Evolutionary conservation across 1,140 invertebrate species (phyloP).

Genomic region (Drosophila teissieri): DNA sequence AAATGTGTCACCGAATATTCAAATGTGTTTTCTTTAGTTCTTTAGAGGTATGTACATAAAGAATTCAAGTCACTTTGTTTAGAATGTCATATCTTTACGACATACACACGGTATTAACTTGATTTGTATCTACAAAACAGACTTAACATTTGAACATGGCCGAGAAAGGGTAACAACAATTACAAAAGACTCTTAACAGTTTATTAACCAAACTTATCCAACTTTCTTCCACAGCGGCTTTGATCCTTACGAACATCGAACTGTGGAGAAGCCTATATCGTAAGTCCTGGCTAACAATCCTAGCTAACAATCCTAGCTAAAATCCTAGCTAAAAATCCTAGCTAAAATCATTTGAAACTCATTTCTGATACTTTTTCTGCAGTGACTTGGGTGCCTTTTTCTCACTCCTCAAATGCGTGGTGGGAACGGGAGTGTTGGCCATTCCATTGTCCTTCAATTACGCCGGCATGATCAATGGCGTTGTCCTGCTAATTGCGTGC

Average conservation of each 20-base stretch:
- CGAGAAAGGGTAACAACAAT: conserved; percentile 10
- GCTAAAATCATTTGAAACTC: background rate
- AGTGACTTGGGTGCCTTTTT: conserved; percentile 17
- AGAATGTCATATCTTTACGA: background rate
- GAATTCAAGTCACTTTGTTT: background rate
- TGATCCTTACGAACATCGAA: conserved; percentile 45
- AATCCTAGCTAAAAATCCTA: background rate
- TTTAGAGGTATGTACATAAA: no score
- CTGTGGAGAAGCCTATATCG: conserved; percentile 29
- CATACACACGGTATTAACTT: background rate
- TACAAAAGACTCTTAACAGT: no score
- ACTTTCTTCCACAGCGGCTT: conserved; percentile 1
- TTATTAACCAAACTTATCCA: background rate
- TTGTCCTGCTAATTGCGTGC: background rate
- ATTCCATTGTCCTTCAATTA: conserved; percentile 43
- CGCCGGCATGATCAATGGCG: conserved; percentile 19
- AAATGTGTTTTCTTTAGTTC: no score
- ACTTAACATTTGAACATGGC: conserved; percentile 6
- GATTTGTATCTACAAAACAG: background rate
- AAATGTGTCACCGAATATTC: no score
- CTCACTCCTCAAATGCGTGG: conserved; percentile 32
- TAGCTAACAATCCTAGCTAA: conserved; percentile 2
- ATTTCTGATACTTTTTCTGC: no score
- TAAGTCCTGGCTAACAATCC: conserved; percentile 37
- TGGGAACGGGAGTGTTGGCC: conserved; percentile 49